These are phyloP conservation scores for Numida meleagris DNA, from an alignment of 2,113 vertebrate genomes.

Conservation along the genomic window DNA sequence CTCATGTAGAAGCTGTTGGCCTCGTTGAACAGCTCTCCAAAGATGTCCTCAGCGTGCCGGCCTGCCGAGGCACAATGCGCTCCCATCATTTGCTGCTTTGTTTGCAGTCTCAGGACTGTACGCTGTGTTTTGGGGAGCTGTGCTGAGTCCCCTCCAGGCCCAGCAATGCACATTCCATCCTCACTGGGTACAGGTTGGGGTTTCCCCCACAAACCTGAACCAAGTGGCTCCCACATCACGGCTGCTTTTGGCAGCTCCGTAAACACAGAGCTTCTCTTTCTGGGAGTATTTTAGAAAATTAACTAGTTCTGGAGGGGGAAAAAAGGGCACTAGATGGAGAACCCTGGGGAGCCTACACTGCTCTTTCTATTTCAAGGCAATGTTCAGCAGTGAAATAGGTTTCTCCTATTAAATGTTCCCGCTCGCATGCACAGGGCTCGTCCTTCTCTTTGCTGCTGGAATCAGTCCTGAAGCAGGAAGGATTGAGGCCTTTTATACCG, in stretches of 20 bases:
- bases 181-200: background rate
- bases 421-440: background rate
- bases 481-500: background rate
- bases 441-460: background rate
- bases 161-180: background rate
- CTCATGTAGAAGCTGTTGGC: slow-evolving; percentile 93
- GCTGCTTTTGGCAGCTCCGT: background rate
- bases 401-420: background rate
- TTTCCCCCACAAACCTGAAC: background rate
- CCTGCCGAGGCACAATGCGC: slow-evolving; percentile 26
- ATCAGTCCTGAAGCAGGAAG: background rate
- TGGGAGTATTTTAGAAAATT: background rate
- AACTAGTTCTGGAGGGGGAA: background rate
- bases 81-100: background rate
- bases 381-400: background rate
- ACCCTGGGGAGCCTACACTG: background rate
- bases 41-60: slow-evolving; percentile 92
- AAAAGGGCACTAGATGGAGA: background rate
- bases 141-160: background rate
- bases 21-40: slow-evolving; percentile 93
- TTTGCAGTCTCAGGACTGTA: background rate
- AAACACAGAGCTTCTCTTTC: background rate
- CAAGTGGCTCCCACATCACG: background rate
- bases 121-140: background rate
- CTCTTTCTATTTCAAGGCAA: background rate